Evolutionary conservation across 1,140 invertebrate species (phyloP).

Genomic region (Drosophila kohkoa): DNA sequence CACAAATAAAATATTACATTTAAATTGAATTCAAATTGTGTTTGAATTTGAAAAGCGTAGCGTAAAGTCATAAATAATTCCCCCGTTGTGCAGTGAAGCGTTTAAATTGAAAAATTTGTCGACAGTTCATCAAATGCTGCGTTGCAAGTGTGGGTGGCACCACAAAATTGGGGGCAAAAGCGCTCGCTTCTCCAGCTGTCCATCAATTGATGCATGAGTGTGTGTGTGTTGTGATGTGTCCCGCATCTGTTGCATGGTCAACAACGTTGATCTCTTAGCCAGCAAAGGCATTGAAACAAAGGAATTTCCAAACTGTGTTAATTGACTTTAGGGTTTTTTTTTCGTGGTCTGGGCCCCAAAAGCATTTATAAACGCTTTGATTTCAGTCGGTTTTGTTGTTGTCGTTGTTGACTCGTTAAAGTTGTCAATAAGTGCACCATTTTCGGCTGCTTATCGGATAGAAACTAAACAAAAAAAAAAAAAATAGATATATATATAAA

Average conservation of each 20-base stretch:
- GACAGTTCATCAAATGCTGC: constrained; percentile 56
- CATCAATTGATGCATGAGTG: constrained; percentile 58
- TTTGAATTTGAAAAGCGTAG: constrained; percentile 53
- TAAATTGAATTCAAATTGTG: constrained; percentile 27
- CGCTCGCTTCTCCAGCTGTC: constrained; percentile 35
- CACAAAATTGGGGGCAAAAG: constrained; percentile 3
- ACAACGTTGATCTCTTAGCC: neutral
- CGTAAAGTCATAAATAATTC: constrained; percentile 53
- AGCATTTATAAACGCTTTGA: constrained; percentile 60
- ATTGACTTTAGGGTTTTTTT: constrained; percentile 34
- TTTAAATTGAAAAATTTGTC: constrained; percentile 76
- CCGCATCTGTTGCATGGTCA: constrained; percentile 39
- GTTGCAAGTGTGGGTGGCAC: constrained; percentile 57
- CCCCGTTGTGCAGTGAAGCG: constrained; percentile 59
- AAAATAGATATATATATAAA: constrained; percentile 36
- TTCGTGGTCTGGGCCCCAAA: constrained; percentile 56
- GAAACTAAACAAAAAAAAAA: constrained; percentile 14
- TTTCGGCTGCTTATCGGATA: constrained; percentile 74
- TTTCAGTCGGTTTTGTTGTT: constrained; percentile 34
- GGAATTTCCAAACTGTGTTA: constrained; percentile 45
- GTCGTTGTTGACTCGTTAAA: constrained; percentile 71
- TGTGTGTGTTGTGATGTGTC: constrained; percentile 5
- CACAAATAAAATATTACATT: constrained; percentile 17
- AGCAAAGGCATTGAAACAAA: constrained; percentile 38
- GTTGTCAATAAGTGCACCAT: constrained; percentile 83